phyloP scores from a whole-genome alignment of 92 coral and sea anemone species.

The Hydrozoanthus gracilis region DNA sequence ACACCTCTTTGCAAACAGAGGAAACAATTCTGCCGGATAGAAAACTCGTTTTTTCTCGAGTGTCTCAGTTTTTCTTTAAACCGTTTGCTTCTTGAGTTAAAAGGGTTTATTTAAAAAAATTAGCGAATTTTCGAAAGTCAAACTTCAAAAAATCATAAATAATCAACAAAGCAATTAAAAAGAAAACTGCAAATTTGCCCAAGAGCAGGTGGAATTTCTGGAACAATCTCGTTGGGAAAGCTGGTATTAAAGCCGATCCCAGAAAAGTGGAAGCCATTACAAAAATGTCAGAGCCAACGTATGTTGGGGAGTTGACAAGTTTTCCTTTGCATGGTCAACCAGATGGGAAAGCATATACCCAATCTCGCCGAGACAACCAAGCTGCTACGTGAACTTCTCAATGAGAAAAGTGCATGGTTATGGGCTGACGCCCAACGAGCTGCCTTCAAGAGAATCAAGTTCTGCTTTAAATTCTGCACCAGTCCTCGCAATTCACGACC shows the following conservation, averaged over 20 bases:
- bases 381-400: neutral
- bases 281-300: conserved; percentile 53
- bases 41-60: too few species aligned
- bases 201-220: conserved; percentile 70
- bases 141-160: too few species aligned
- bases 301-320: conserved; percentile 59
- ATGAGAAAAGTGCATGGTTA: conserved; percentile 3
- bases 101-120: too few species aligned
- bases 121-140: too few species aligned
- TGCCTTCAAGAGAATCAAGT: neutral
- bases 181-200: too few species aligned
- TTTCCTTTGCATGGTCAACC: conserved; percentile 72
- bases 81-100: too few species aligned
- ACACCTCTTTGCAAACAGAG: too few species aligned
- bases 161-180: too few species aligned
- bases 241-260: conserved; percentile 65
- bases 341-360: conserved; percentile 65
- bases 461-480: neutral
- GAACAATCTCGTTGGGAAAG: conserved; percentile 75
- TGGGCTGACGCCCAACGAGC: conserved; percentile 6
- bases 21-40: too few species aligned
- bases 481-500: conserved; percentile 10
- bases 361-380: conserved; percentile 38
- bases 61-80: too few species aligned
- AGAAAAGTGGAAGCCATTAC: conserved; percentile 63